Base-by-base conservation (phyloP, 2,113 vertebrate species). In the Leuciscus idus region DNA sequence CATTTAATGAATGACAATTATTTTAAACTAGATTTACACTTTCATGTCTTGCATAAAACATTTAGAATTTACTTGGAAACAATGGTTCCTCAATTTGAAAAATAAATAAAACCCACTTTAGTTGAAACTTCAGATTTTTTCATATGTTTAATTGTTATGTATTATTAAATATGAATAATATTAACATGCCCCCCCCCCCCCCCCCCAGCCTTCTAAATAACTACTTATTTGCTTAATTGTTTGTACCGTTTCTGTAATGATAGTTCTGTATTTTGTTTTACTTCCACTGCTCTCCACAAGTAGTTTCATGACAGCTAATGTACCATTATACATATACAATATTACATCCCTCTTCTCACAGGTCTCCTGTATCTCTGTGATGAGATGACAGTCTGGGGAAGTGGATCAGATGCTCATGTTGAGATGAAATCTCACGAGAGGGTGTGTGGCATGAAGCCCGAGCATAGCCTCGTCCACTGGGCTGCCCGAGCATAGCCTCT, bases 341-440 rank as follows among this genome's bases (percentile, higher is more conserved):
- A 26, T 26, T 26, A 81, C 2, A 64, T 88, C 19, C 2, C 7
- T 84, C 39, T 39, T 61, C 83, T 74, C 87, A 76, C 91, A 95
- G 95, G 91, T 93, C 77, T 95, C 93, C 91, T 92, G 93, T 91
- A 89, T 94, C 89, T 95, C 95, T 86, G 88, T 94, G 92, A 95
- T 96, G 95, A 91, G 88, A 12, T 92, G 91, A 89, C 94, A 94
- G 90, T 43, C 55, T 83, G 10, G 74, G 66, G 85, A 88, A 88
- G 85, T 36, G 78, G 52, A 43, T 87, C 87, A 87, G 17, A 86
- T 90, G 78, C 90, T 81, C 74, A 77, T 46, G 68, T 52, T 21
- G 52, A 9, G 90, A 94, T 93, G 90, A 94, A 94, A 93, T 90
- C 19, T 7, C 55, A 23, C 19, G 2, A 55, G 17, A 55, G 19